Base-by-base conservation (phyloP, 2,888 invertebrate genomes). In the Ligdia adustata region DNA sequence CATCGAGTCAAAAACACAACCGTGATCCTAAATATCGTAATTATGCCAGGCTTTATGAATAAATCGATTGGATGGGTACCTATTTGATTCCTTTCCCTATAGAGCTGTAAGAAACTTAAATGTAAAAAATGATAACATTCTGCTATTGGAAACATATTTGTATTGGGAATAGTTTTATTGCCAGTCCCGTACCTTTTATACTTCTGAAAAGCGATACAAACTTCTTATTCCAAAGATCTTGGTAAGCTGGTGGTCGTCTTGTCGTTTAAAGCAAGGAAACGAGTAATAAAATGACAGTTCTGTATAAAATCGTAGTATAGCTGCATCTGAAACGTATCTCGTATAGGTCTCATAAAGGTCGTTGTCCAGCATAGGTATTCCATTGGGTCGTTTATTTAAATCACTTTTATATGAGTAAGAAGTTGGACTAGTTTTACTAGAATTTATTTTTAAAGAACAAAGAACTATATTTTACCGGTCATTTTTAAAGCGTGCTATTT, bases 231-330 rank as follows among this genome's bases (percentile, higher is more conserved):
- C 20, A 38, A 9, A 29, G 56, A 31, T 61, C 55, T 51, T 27
- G 35, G 28, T 53, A 52, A 31, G 38, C 54, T 54, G 52, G 64
- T 16, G 57, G 53, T 22, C 52, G 13, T 13, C 45, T 54, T 50
- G 53, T 51, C 24, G 50, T 45, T 14, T 51, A 53, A 52, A 60
- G 60, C 59, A 49, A 54, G 57, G 43, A 67, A 66, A 61, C 57
- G 52, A 68, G 59, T 67, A 66, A 71, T 73, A 74, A 75, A 78
- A 72, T 54, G 66, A 67, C 64, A 71, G 66, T 72, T 70, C 69
- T 63, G 67, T 66, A 75, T 74, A 69, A 69, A 72, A 72, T 69
- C 70, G 61, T 55, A 43, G 35, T 55, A n/a, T n/a, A 62, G 66
- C 62, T 65, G 68, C 70, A 71, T 67, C 61, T 69, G 65, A 61